Base-by-base conservation (phyloP, 23 tunicate genomes). In the Diplosoma virens region DNA sequence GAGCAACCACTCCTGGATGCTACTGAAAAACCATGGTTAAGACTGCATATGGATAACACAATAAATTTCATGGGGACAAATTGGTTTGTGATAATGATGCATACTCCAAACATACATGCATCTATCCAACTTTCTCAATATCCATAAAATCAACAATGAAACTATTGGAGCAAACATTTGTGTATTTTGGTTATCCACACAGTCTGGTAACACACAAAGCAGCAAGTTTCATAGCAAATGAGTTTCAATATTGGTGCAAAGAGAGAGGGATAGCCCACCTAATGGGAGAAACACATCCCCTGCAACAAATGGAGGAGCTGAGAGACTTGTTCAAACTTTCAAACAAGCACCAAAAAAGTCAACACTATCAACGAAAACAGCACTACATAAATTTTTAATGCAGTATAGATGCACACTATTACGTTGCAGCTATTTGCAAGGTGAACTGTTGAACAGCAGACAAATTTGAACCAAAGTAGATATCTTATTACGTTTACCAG, bases 51-150 rank as follows among this genome's bases (percentile, higher is more conserved):
- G 20, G 78, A 72, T 32, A 30, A 72, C 28, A 63, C 78, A 16
- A 50, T 41, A 11, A 21, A 48, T 2, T 41, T 47, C n/a, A 48
- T 47, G 60, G 58, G 28, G n/a, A 50, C n/a, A 48, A 72, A 72
- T 35, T 72, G 58, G 58, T 63, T 72, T 4, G 78, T 72, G 30
- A 50, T 47, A 2, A 63, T 72, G 78, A 72, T 48, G 78, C 78
- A 45, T 50, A 72, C 37, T 72, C 63, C 29, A 72, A 72, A 72
- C 48, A 28, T 2, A 32, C 78, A 3, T 25, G 70, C 70, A 63
- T 63, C 28, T 28, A 63, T 28, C 35, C 70, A 4, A 63, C 70
- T 30, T 7, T 3, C 9, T 25, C n/a, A 26, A 11, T 63, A 4
- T 63, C 34, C 7, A 20, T 6, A 63, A 63, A 28, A 6, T 6